Base-by-base conservation (phyloP, 2,888 invertebrate species). In the Lasiommata megera region DNA sequence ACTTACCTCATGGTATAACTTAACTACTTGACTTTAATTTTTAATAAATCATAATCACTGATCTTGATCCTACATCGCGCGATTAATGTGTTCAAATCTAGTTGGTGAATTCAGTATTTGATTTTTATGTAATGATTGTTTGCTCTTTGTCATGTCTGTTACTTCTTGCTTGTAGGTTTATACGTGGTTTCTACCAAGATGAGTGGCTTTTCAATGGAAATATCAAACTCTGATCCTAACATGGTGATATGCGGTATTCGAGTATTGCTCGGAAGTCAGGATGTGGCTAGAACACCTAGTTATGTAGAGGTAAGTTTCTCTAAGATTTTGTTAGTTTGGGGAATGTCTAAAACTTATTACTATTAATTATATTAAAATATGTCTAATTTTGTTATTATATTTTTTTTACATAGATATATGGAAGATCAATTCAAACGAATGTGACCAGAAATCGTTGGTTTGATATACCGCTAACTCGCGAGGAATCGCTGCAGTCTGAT, bases 131-230 rank as follows among this genome's bases (percentile, higher is more conserved):
- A n/a, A n/a, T n/a, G n/a, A n/a, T n/a, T n/a, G n/a, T n/a, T n/a
- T n/a, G n/a, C n/a, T n/a, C n/a, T n/a, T n/a, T n/a, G n/a, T n/a
- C n/a, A n/a, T n/a, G n/a, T n/a, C n/a, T n/a, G n/a, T 23, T 23
- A 23, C 5, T 18, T 7, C 8, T 47, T 51, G 61, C 68, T 83
- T 48, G 83, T 92, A 72, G 97, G 97, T 18, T 93, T 98, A 89
- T 99, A 98, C 80, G 96, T 99, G 17, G 98, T 97, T 1, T 97
- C 97, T 29, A 97, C 97, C 0, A 97, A 97, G 81, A 93, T 96
- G 46, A 94, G 94, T 69, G 98, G 98, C 8, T 99, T 99, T 78
- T 94, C 94, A 0, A 91, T 99, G 60, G 98, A 98, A 76, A 93
- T 98, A 0, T 93, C 92, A 9, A 99, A 98, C 82, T 94, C 95